A percentile compares a stretch with the other conserved stretches of the same genome.
These are phyloP conservation scores for Drosophila sturtevanti DNA, from an alignment of 1,140 invertebrate species.

Conservation along the genomic window DNA sequence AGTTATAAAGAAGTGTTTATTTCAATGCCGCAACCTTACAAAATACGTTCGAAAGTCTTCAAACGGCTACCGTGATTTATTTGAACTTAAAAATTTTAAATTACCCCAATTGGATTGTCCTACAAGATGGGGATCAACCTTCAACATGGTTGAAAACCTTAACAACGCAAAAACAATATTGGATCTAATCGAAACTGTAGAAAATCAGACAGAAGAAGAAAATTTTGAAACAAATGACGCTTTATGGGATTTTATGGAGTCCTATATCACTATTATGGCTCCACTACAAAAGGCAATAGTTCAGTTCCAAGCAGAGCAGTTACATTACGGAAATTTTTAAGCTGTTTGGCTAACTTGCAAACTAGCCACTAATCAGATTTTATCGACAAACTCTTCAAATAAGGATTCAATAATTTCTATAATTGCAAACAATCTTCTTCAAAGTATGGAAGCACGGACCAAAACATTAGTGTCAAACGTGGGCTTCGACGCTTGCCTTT, in stretches of 20 bases:
- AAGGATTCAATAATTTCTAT: not conserved
- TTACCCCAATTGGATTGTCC: constrained; percentile 38
- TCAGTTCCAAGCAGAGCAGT: not conserved
- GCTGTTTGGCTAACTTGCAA: not conserved
- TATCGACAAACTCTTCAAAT: not conserved
- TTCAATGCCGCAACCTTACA: constrained; percentile 25
- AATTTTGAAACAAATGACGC: constrained; percentile 16
- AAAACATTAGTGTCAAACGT: constrained; percentile 17
- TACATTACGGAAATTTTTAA: not conserved
- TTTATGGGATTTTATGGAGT: constrained; percentile 4
- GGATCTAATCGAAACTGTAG: constrained; percentile 16
- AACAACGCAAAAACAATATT: constrained; percentile 28
- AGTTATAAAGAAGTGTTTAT: constrained; percentile 12
- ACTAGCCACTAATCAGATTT: no score
- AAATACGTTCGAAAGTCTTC: constrained; percentile 24
- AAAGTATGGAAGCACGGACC: not conserved
- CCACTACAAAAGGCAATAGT: no score
- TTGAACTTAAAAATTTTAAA: constrained; percentile 24
- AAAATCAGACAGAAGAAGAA: constrained; percentile 33
- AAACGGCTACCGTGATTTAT: constrained; percentile 20
- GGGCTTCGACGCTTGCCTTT: no score
- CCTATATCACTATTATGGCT: not conserved
- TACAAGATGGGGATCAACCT: constrained; percentile 37
- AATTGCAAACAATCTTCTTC: not conserved
- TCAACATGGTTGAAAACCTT: constrained; percentile 29